phyloP scores from a whole-genome alignment of 30 jellyfish, hydroid and myxozoan species.

The Aurelia aurita region DNA sequence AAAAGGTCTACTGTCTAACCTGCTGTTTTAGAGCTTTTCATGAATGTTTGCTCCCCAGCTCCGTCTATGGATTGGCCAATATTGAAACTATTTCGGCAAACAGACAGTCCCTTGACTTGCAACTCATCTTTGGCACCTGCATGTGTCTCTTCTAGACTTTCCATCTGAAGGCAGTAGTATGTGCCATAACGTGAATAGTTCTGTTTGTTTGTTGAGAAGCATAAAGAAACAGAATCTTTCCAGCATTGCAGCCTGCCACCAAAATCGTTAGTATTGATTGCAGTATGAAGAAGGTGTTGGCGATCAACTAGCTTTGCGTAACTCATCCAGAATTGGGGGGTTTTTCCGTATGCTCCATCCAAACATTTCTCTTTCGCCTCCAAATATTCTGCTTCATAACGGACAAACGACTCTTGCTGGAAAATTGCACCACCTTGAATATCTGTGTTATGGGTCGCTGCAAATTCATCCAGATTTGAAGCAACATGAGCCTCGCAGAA shows the following conservation, averaged over 20 bases:
- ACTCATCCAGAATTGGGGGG: slow-evolving; percentile 28
- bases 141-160: slow-evolving; percentile 19
- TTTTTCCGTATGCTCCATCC: slow-evolving; percentile 1
- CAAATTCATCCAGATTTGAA: neutral
- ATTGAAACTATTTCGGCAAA: slow-evolving; percentile 17
- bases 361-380: neutral
- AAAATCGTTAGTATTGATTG: slow-evolving; percentile 23
- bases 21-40: slow-evolving; percentile 42
- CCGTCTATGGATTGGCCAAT: slow-evolving; percentile 53
- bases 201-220: slow-evolving; percentile 44
- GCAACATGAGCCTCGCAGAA: slow-evolving; percentile 5
- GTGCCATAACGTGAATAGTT: slow-evolving; percentile 38
- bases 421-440: neutral
- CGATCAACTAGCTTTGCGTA: slow-evolving; percentile 40
- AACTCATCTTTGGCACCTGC: slow-evolving; percentile 42
- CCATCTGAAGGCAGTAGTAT: slow-evolving; percentile 32
- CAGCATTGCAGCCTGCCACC: slow-evolving; percentile 40
- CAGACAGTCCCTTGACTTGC: slow-evolving; percentile 28
- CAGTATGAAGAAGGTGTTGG: slow-evolving; percentile 29
- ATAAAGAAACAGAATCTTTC: slow-evolving; percentile 30
- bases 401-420: neutral
- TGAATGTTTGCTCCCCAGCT: slow-evolving; percentile 43
- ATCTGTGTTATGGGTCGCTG: slow-evolving; percentile 1
- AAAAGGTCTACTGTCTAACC: slow-evolving; percentile 34
- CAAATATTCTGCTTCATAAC: neutral